Base-by-base conservation (phyloP, 2,113 vertebrate species). In the Malurus alboscapulatus region DNA sequence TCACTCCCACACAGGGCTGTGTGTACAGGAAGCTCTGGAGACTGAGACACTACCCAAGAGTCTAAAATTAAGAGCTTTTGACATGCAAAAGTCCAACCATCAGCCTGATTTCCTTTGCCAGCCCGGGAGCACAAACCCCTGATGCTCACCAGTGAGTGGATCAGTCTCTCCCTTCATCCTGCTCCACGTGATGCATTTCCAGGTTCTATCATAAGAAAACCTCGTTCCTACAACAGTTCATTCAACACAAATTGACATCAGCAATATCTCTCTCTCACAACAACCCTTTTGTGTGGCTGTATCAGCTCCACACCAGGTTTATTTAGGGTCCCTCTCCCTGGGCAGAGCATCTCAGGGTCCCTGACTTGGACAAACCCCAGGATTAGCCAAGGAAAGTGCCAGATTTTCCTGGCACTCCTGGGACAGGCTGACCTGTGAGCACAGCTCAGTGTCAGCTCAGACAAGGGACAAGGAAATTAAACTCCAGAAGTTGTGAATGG, bases 221-320 rank as follows among this genome's bases (percentile, higher is more conserved):
- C 4, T 11, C 15, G 2, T 29, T 45, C 44, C 30, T 26, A 21
- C 18, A 27, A 58, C 57, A 32, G 17, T 15, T 68, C 11, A 6
- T 5, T 45, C 36, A 44, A 58, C 27, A 11, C 67, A 74, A 36
- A 20, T 3, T 27, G 13, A 34, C 32, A 54, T 9, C 36, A 34
- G 2, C 36, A 45, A 1, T 5, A 2, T 8, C 14, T 18, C 38
- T 18, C 34, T 42, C 36, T 45, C 55, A 7, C 3, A n/a, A 38
- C 2, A 57, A 1, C 11, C 8, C 6, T 13, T 7, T 1, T 3
- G 21, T 22, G 45, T 10, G 62, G 45, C 66, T 65, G 10, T 1
- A 7, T 12, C 32, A 79, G 47, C 27, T 30, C 24, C 5, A 17
- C n/a, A 21, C 18, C 38, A 45, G 27, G 8, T 30, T 32, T 12